These are phyloP conservation scores for Xestia xanthographa DNA, from an alignment of 2,888 invertebrate genomes.

Conservation along the genomic window DNA sequence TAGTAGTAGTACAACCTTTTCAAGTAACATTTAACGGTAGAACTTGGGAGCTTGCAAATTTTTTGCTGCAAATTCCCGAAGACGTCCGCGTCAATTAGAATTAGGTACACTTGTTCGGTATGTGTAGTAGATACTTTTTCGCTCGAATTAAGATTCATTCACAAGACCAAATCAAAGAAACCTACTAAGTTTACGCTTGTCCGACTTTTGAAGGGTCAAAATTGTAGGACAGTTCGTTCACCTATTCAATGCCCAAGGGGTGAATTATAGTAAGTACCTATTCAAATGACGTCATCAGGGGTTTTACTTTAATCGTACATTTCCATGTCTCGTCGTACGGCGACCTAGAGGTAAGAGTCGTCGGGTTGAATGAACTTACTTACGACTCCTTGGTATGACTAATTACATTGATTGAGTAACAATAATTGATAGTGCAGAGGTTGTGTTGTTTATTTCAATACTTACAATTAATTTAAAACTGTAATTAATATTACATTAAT, in stretches of 20 bases:
- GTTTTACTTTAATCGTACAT: conserved; percentile 37
- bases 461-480: conserved; percentile 15
- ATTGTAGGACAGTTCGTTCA: conserved; percentile 32
- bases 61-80: neutral
- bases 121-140: neutral
- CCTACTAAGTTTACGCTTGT: neutral
- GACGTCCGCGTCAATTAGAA: neutral
- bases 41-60: neutral
- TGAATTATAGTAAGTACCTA: conserved; percentile 23
- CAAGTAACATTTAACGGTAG: neutral
- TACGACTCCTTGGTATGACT: conserved; percentile 38
- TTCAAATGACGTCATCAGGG: conserved; percentile 54
- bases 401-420: conserved; percentile 44
- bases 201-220: neutral
- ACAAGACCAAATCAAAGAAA: neutral
- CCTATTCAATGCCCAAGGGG: conserved; percentile 10
- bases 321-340: conserved; percentile 15
- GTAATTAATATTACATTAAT: conserved; percentile 44
- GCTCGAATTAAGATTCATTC: neutral
- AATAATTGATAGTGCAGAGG: conserved; percentile 27
- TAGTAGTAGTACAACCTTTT: neutral
- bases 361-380: conserved; percentile 54
- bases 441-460: conserved; percentile 36
- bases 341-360: conserved; percentile 33
- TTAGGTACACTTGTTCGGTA: no score